Base-by-base conservation (phyloP, 1,140 invertebrate genomes). In the Acromyrmex echinatior region DNA sequence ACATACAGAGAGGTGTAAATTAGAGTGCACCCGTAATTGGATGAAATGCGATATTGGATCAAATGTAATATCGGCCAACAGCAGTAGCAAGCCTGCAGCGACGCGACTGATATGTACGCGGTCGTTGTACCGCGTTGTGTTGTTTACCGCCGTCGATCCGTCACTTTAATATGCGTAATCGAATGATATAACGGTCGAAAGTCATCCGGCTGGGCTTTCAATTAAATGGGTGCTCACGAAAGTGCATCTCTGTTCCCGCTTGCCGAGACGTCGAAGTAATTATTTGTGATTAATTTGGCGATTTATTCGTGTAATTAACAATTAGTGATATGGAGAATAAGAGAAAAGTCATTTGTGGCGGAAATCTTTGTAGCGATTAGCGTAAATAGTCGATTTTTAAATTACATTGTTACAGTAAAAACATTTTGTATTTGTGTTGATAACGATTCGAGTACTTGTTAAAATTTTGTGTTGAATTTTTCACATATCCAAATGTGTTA, bases 11-110 rank as follows among this genome's bases (percentile, higher is more conserved):
- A 86, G 85, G 85, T 86, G 85, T 79, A 86, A 86, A 86, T 86
- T 86, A 86, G 85, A 80, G 85, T 86, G 65, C 85, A 60, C 14
- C 39, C 65, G 85, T 86, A 80, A 86, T 86, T 80, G 77, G 65
- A 80, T 58, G 85, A 86, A 81, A 86, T 79, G 77, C 77, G 76
- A 80, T 86, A 86, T 86, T 28, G 78, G 85, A 86, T 86, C 82
- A 86, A 86, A 70, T 58, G 85, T 86, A 86, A 81, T 81, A 86
- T 86, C 68, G 76, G 81, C 18, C 68, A 28, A 31, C 79, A 45
- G 77, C 31, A 70, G 35, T 3, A 45, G 35, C 21, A 7, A 39
- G 68, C 28, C 39, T 16, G 66, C 39, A 70, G 39, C 39, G 62
- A 53, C 77, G 74, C 56, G 45, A 60, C 35, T 39, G 76, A 25